A percentile compares a stretch with the other conserved stretches of the same genome.
Conservation (phyloP, 2,888 invertebrate genomes). For the Lasioglossum figueresi region DNA sequence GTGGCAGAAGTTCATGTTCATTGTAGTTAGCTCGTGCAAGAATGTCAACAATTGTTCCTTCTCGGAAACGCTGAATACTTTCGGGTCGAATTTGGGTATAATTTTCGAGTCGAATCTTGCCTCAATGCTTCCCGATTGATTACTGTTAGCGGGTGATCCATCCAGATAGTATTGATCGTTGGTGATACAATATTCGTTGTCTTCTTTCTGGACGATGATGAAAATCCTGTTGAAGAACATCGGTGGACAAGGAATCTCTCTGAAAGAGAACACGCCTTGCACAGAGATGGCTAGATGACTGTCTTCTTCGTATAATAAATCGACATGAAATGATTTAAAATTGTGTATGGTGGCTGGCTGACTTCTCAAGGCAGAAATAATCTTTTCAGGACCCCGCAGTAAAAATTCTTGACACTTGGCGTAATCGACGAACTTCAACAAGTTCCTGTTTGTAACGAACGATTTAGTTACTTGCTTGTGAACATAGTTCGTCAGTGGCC, state of each 20-base stretch:
- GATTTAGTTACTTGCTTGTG: conserved; percentile 79
- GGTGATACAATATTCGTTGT: conserved; percentile 80
- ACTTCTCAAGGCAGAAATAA: conserved; percentile 75
- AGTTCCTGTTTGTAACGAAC: conserved; percentile 78
- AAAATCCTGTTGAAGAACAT: conserved; percentile 79
- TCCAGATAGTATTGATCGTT: conserved; percentile 82
- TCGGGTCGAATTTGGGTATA: conserved; percentile 73
- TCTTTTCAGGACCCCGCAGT: conserved; percentile 80
- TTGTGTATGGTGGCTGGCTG: conserved; percentile 80
- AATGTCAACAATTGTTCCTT: conserved; percentile 78
- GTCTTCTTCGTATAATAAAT: conserved; percentile 74
- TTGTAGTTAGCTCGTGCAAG: conserved; percentile 77
- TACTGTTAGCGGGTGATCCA: conserved; percentile 69
- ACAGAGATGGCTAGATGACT: conserved; percentile 74
- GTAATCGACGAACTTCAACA: conserved; percentile 81
- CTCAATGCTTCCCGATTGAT: conserved; percentile 55
- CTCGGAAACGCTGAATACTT: conserved; percentile 76
- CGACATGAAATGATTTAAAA: conserved; percentile 76
- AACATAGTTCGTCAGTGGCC: conserved; percentile 71
- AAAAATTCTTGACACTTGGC: conserved; percentile 81
- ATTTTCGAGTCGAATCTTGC: conserved; percentile 57
- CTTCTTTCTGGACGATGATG: conserved; percentile 77
- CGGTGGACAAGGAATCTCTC: conserved; percentile 72
- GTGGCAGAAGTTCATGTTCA: conserved; percentile 76
- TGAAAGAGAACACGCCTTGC: conserved; percentile 79